Percentiles rank a stretch among this genome's conserved stretches.
phyloP scores from a whole-genome alignment of 2,888 invertebrate genomes.

The Drosophila mulleri region DNA sequence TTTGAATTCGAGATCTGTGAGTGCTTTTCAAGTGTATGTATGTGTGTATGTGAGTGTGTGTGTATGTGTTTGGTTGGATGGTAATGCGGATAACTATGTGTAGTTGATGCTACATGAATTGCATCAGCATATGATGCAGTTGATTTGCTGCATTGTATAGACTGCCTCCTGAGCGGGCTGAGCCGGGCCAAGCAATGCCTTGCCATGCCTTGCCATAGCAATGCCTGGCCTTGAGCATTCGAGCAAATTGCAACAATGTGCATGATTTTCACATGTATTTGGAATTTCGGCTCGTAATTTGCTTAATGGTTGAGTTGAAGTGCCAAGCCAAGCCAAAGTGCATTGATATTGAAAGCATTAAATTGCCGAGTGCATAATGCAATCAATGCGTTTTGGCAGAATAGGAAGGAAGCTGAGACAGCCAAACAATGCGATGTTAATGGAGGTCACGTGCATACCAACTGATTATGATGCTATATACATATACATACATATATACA shows the following conservation, averaged over 20 bases:
- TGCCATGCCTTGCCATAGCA: no score
- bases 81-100: conserved; percentile 41
- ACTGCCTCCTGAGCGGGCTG: no score
- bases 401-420: conserved; percentile 28
- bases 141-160: conserved; percentile 50
- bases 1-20: conserved; percentile 59
- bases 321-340: conserved; percentile 47
- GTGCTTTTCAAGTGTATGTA: conserved; percentile 44
- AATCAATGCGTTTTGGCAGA: conserved; percentile 42
- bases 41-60: conserved; percentile 1
- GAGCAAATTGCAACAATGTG: conserved; percentile 57
- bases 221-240: conserved; percentile 29
- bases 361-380: conserved; percentile 57
- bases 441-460: conserved; percentile 56
- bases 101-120: conserved; percentile 51
- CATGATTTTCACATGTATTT: conserved; percentile 52
- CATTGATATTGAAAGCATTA: conserved; percentile 63
- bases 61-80: conserved; percentile 11
- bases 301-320: conserved; percentile 69
- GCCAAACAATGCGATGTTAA: conserved; percentile 53
- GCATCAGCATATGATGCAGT: conserved; percentile 52
- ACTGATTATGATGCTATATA: conserved; percentile 31
- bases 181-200: no score
- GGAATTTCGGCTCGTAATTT: conserved; percentile 65
- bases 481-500: not conserved